Evolutionary conservation across 2,113 vertebrate genomes (phyloP), one percentile per base, ranked within the genome.

Genomic region (Boleophthalmus pectinirostris): DNA sequence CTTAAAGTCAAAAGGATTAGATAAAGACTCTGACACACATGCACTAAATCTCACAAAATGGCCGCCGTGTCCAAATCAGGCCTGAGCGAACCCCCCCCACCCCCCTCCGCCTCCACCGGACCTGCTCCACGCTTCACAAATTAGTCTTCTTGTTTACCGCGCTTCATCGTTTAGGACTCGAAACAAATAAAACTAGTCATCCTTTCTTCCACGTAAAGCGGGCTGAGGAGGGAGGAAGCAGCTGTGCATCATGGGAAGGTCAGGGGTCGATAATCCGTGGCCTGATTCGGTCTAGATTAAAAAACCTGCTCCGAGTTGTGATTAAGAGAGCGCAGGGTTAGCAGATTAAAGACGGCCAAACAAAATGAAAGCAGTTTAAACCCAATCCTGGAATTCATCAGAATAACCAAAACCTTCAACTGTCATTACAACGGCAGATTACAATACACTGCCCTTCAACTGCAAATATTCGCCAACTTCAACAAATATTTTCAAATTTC

Each of bases 281-380:
- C 91, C 90, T 94, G 91, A 86, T 92, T 86, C 82, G 92, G 90
- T 90, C 72, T 8, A 94, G 95, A 96, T 97, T 97, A 96, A 92
- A 61, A 95, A 93, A 93, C 94, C 92, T 91, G 78, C 92, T 94
- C 83, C 66, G 93, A 93, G 90, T 95, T 95, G 83, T 95, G 94
- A 97, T 96, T 96, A 96, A 96, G 94, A 95, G 94, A 95, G 94
- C 80, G 82, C 92, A 94, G 94, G 93, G 93, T 95, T 93, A 94
- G 91, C 93, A 95, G 95, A 96, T 97, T 96, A 96, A 96, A 95
- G 89, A 89, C 87, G 79, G 78, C 82, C 82, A 90, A 95, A 92
- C 90, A 93, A 96, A 96, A 97, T 96, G 94, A 95, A 95, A 95
- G 93, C 94, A 94, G 92, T 95, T 96, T 96, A 92, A 93, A 78